These are phyloP conservation scores for Drosophila colorata DNA, from an alignment of 2,888 invertebrate species.

Conservation along the genomic window DNA sequence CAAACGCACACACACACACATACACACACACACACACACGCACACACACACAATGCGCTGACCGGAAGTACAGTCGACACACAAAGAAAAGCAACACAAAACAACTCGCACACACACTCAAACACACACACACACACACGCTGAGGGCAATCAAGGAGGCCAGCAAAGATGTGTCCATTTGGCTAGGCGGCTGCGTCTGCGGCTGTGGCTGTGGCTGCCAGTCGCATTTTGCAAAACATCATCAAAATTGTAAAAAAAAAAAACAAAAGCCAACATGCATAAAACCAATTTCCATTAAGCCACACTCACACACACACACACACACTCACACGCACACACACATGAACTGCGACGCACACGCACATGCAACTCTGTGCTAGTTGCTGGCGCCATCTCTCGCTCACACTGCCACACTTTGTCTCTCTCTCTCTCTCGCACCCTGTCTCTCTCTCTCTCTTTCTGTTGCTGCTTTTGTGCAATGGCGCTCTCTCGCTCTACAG, in stretches of 20 bases:
- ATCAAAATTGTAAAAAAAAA: slow-evolving; percentile 82
- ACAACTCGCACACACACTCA: slow-evolving; percentile 9
- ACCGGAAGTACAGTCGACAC: slow-evolving; percentile 75
- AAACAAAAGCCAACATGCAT: slow-evolving; percentile 82
- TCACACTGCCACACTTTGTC: background rate
- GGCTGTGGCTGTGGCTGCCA: slow-evolving; percentile 50
- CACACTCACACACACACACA: slow-evolving; percentile 44
- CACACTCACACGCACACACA: slow-evolving; percentile 35
- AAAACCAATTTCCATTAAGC: slow-evolving; percentile 82
- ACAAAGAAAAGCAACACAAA: slow-evolving; percentile 47
- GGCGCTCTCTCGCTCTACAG: slow-evolving; percentile 4
- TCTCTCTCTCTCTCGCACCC: background rate
- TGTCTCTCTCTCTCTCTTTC: background rate
- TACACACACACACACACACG: slow-evolving; percentile 33
- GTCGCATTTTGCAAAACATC: slow-evolving; percentile 80
- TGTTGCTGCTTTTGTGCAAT: slow-evolving; percentile 9
- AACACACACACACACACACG: slow-evolving; percentile 5
- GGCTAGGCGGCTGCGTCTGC: slow-evolving; percentile 42
- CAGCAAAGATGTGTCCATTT: slow-evolving; percentile 39
- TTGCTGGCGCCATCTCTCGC: slow-evolving; percentile 7
- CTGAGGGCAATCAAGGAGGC: slow-evolving; percentile 12
- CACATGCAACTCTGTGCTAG: slow-evolving; percentile 58
- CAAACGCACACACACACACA: slow-evolving; percentile 36
- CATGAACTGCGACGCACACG: slow-evolving; percentile 47
- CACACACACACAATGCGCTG: slow-evolving; percentile 56